Base-by-base conservation (phyloP, 2,113 vertebrate species). In the Mus spicilegus region DNA sequence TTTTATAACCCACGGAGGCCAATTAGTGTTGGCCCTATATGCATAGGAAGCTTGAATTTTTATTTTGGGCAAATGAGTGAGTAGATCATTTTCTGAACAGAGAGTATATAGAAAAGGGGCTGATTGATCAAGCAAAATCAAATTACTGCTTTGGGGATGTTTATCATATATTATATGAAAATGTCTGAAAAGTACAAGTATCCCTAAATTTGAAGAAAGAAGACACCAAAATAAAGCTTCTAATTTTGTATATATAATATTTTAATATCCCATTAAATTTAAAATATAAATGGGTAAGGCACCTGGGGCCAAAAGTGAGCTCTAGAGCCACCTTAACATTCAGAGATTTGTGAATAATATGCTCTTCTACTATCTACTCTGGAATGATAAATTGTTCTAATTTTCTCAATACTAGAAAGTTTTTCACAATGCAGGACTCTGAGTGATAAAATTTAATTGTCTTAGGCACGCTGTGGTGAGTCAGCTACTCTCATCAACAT, bases 241-340 rank as follows among this genome's bases (percentile, higher is more conserved):
- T 58, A 76, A 42, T 6, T 72, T 73, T 88, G 16, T 85, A 51
- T 78, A 30, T 22, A 49, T 49, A 42, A 17, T 7, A 75, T 13
- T 88, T 78, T 93, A 73, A 86, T 89, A 72, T 51, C 69, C 75
- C 69, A 61, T 88, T 63, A 91, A 42, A 81, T 94, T 90, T 96
- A 61, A 88, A 3, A 30, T 76, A 81, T 46, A 76, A 80, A 39
- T 73, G 58, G 7, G 30, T 70, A 58, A 76, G n/a, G 73, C 51
- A 58, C 26, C 36, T 36, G 82, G 16, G 28, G 26, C 7, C 26
- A 81, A 94, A 19, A 46, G 26, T 85, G 33, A 92, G 39, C 65
- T 77, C 46, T 75, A 56, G 1, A 85, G 11, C 11, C 19, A 69
- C 56, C 73, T 92, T 28, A 87, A 54, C 33, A 87, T n/a, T 65